These are phyloP conservation scores for Clamator glandarius DNA, from an alignment of 2,797 vertebrate genomes.

Conservation along the genomic window DNA sequence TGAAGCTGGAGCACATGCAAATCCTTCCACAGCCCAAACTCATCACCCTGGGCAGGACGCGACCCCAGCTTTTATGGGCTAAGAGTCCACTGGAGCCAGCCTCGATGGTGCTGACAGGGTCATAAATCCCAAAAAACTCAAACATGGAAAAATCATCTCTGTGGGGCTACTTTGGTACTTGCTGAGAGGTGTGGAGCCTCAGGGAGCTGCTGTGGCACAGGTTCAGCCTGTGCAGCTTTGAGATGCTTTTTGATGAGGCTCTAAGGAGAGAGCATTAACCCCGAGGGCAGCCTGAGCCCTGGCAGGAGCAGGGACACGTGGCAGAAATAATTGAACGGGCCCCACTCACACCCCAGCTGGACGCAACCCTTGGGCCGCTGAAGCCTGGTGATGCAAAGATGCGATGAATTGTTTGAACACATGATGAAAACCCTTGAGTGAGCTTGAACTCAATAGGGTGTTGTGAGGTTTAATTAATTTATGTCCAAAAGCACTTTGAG, in stretches of 20 bases:
- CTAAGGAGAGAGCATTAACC: neutral
- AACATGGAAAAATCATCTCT: accelerated
- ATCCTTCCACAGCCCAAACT: neutral
- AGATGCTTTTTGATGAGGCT: neutral
- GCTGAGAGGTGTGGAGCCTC: accelerated
- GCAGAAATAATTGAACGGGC: neutral
- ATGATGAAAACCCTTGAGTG: neutral
- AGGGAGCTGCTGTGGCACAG: neutral
- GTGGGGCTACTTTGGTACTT: neutral
- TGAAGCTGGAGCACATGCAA: accelerated
- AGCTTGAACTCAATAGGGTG: slow-evolving; percentile 1
- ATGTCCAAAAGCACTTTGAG: slow-evolving; percentile 43
- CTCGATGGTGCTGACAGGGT: neutral
- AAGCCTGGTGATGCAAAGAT: neutral
- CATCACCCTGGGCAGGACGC: neutral
- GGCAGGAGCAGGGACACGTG: neutral
- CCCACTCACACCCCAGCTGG: neutral
- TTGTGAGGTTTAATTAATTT: slow-evolving; percentile 54
- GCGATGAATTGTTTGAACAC: neutral
- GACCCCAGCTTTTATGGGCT: neutral
- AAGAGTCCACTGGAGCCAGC: neutral
- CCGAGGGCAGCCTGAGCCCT: neutral
- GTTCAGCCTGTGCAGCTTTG: neutral
- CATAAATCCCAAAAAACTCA: neutral
- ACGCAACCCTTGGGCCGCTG: neutral